Evolutionary conservation across 1,140 invertebrate genomes (phyloP).

Genomic region (Plodia interpunctella): DNA sequence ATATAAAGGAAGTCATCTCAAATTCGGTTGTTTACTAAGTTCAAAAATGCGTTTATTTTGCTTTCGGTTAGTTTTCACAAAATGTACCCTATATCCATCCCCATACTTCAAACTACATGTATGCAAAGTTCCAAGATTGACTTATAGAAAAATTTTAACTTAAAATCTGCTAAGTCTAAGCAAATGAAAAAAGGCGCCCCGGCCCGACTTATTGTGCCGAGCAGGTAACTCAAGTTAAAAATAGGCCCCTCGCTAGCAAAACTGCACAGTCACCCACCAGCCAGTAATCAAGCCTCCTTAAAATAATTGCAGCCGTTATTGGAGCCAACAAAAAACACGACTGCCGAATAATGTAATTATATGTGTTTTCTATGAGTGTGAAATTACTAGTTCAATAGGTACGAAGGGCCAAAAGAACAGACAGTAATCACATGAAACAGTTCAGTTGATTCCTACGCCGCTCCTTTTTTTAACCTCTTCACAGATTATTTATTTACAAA

Average conservation of each 20-base stretch:
- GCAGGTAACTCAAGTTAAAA: neutral
- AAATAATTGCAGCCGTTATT: slow-evolving; percentile 65
- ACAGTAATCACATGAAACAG: neutral
- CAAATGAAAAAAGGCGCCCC: neutral
- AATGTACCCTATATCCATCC: no score
- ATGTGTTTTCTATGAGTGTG: slow-evolving; percentile 62
- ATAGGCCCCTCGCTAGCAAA: neutral
- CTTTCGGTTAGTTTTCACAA: no score
- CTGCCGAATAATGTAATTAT: slow-evolving; percentile 68
- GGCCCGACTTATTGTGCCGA: neutral
- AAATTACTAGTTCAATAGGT: slow-evolving; percentile 67
- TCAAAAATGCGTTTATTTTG: no score
- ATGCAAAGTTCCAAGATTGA: no score
- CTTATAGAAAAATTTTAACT: no score
- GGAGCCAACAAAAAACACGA: slow-evolving; percentile 60
- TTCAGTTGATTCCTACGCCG: neutral
- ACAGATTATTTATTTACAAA: no score
- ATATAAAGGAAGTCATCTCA: no score
- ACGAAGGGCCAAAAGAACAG: neutral
- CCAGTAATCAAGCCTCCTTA: slow-evolving; percentile 62
- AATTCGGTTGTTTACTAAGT: no score
- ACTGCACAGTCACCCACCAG: slow-evolving; percentile 45
- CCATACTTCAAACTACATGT: no score
- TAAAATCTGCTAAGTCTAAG: neutral
- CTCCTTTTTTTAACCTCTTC: no score